phyloP scores from a whole-genome alignment of 2,113 vertebrate genomes.

The Nothocercus julius region DNA sequence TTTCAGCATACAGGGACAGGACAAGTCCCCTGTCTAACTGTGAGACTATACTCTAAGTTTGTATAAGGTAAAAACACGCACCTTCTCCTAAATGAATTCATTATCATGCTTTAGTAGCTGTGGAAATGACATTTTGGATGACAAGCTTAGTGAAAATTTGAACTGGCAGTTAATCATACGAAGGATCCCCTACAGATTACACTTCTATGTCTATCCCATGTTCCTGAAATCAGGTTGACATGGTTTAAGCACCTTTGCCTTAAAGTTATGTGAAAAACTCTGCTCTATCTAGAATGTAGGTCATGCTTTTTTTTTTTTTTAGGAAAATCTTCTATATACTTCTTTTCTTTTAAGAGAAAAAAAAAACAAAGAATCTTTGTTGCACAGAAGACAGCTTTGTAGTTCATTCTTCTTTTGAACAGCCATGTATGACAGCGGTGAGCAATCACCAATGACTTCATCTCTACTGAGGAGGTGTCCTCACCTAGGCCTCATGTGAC shows the following conservation, averaged over 20 bases:
- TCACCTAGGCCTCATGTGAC: background rate
- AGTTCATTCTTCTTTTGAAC: background rate
- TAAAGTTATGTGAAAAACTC: background rate
- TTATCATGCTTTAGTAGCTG: background rate
- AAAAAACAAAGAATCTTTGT: background rate
- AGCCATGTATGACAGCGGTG: background rate
- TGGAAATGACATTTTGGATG: background rate
- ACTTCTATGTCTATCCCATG: background rate
- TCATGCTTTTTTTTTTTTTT: background rate
- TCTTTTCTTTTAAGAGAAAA: background rate
- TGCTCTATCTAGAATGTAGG: background rate
- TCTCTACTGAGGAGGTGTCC: background rate
- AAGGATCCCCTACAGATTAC: background rate
- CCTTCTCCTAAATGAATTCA: background rate
- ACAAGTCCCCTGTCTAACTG: background rate
- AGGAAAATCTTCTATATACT: background rate
- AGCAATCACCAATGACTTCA: background rate
- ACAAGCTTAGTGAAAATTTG: background rate
- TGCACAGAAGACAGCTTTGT: background rate
- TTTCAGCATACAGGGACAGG: background rate
- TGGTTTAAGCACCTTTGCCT: background rate
- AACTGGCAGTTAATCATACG: background rate
- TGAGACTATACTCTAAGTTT: background rate
- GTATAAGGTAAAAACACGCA: background rate
- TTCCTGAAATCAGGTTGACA: background rate